Percentiles rank a stretch among this genome's conserved stretches.
phyloP scores from a whole-genome alignment of 1,140 invertebrate genomes.

The Caenorhabditis elegans region DNA sequence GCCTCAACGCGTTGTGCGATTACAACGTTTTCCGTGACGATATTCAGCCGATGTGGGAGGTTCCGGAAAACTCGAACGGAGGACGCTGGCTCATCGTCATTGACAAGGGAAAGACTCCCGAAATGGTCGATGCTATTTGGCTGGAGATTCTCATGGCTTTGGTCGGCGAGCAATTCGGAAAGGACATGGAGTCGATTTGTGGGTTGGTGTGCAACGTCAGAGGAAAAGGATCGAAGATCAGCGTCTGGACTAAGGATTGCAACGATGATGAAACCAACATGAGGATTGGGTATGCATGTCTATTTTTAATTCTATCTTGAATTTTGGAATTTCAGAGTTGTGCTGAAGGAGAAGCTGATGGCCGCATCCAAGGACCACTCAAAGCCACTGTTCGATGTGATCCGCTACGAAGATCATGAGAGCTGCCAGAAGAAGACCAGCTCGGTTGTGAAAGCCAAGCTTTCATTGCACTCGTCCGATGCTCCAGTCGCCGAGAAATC shows the following conservation, averaged over 20 bases:
- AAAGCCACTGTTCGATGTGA: constrained; percentile 43
- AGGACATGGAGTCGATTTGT: constrained; percentile 84
- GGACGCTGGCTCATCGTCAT: constrained; percentile 83
- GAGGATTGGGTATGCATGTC: constrained; percentile 68
- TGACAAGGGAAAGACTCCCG: constrained; percentile 68
- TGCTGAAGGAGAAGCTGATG: constrained; percentile 47
- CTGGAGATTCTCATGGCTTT: constrained; percentile 88
- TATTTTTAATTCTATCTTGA: neutral
- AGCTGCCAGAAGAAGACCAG: constrained; percentile 49
- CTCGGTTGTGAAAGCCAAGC: constrained; percentile 41
- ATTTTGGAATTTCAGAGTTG: neutral
- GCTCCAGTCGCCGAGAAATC: neutral
- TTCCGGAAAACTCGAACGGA: constrained; percentile 82
- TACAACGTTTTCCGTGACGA: constrained; percentile 88
- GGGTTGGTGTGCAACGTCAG: constrained; percentile 93
- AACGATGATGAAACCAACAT: constrained; percentile 76
- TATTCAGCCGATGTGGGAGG: constrained; percentile 97
- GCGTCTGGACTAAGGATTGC: constrained; percentile 82
- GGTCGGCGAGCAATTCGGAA: constrained; percentile 93
- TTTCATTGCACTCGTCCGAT: neutral
- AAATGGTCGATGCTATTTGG: constrained; percentile 88
- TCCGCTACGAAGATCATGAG: constrained; percentile 53
- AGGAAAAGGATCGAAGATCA: constrained; percentile 80
- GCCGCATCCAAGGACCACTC: constrained; percentile 38
- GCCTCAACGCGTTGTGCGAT: constrained; percentile 83